Base-by-base conservation (phyloP, 2,113 vertebrate genomes). In the Deroptyus accipitrinus region DNA sequence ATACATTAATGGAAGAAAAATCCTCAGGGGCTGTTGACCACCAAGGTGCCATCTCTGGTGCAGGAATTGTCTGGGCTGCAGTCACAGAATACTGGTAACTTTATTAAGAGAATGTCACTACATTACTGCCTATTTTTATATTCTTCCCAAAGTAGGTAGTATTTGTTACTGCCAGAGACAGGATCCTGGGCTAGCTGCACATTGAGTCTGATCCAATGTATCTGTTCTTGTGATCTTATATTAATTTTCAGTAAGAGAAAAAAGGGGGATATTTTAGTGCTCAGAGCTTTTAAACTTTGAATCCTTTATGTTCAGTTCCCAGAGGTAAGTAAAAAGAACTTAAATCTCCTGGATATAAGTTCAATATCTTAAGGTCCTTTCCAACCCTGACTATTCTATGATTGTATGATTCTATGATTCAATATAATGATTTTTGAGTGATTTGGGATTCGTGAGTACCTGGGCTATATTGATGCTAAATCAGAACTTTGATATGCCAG, bases 121-220 rank as follows among this genome's bases (percentile, higher is more conserved):
- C 31, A 24, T 86, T 83, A 7, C 37, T 84, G 76, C 24, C 77
- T 94, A 82, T 93, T 96, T 89, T 84, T 94, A 48, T 86, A 12
- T 68, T 89, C 48, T 82, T 91, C 9, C 55, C 91, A 89, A 92
- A 95, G 77, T n/a, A 68, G 54, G 77, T 9, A 86, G 83, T 69
- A 84, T n/a, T 78, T 86, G 10, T 37, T 76, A 48, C 69, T 82
- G 66, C 39, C 74, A 84, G 76, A 82, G 77, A 61, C 48, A 92
- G 77, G 51, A 94, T 82, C 22, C 33, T 76, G 61, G 61, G 23
- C 48, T 76, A 48, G 44, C 74, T 52, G 78, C 41, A 79, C 77
- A 62, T 92, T 95, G 93, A 92, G 78, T 87, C 77, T 79, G 73
- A 62, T 94, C 91, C 94, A 95, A 1, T 5, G 5, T 89, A 51